phyloP scores from a whole-genome alignment of 1,140 invertebrate species.

The Hetaerina americana region DNA sequence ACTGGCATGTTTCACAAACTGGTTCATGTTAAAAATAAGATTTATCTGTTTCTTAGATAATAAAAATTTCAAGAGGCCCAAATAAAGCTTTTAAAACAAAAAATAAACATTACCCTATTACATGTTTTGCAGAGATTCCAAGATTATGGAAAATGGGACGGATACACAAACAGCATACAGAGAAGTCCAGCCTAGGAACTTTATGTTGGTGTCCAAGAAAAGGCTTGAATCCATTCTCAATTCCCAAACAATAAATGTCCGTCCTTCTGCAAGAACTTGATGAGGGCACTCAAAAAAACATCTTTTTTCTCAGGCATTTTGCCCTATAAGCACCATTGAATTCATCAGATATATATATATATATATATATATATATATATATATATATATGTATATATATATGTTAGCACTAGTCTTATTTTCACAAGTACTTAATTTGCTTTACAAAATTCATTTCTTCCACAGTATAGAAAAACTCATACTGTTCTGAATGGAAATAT shows the following conservation, averaged over 20 bases:
- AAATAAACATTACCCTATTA: too few species aligned
- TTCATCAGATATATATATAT: background rate
- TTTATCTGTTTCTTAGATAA: too few species aligned
- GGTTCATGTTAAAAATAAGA: too few species aligned
- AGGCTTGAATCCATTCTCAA: background rate
- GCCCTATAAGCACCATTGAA: background rate
- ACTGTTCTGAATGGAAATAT: background rate
- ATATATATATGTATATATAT: background rate
- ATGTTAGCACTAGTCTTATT: too few species aligned
- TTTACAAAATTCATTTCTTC: background rate
- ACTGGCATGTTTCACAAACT: too few species aligned
- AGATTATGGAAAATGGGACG: background rate
- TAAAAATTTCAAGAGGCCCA: too few species aligned
- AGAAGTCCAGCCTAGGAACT: background rate
- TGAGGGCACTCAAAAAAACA: background rate
- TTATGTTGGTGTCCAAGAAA: background rate
- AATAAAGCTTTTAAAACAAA: too few species aligned
- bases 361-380: background rate
- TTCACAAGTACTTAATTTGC: background rate
- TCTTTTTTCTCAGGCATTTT: background rate
- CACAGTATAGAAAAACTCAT: background rate
- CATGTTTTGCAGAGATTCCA: background rate
- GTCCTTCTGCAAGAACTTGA: background rate
- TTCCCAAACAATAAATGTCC: background rate
- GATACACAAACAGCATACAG: background rate